Percentiles rank a stretch among this genome's conserved stretches.
phyloP scores from a whole-genome alignment of 1,140 invertebrate genomes.

The Microplitis demolitor region DNA sequence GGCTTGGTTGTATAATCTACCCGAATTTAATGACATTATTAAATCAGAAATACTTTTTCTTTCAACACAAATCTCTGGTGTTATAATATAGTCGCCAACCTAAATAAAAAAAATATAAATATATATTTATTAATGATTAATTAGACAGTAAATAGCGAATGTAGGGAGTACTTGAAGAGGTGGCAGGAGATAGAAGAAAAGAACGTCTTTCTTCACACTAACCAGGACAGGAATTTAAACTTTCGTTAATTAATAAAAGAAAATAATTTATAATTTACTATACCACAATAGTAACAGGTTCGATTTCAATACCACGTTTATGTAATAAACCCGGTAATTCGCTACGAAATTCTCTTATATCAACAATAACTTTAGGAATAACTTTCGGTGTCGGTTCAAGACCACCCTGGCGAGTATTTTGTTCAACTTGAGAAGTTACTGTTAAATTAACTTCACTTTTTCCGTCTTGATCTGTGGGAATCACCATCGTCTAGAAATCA shows the following conservation, averaged over 20 bases:
- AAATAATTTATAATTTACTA: no score
- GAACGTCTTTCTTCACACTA: no score
- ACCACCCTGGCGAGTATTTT: conserved; percentile 72
- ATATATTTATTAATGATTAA: not conserved
- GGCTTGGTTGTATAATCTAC: conserved; percentile 94
- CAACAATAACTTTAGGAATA: conserved; percentile 81
- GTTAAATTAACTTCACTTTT: conserved; percentile 73
- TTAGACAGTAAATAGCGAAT: no score
- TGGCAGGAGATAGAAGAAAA: no score
- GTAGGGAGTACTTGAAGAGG: no score
- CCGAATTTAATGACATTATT: conserved; percentile 93
- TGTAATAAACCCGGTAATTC: conserved; percentile 95
- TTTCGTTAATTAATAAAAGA: no score
- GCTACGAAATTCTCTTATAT: conserved; percentile 97
- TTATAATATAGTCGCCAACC: conserved; percentile 98
- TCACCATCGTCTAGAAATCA: conserved; percentile 79
- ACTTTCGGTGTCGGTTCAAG: conserved; percentile 43
- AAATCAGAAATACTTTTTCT: conserved; percentile 97
- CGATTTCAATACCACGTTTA: conserved; percentile 89
- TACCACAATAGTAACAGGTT: conserved; percentile 88
- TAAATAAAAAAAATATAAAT: conserved; percentile 43
- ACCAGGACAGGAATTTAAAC: no score
- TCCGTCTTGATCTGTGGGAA: conserved; percentile 89
- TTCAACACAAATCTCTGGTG: conserved; percentile 95
- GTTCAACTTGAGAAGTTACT: conserved; percentile 54